phyloP scores from a whole-genome alignment of 2,888 invertebrate genomes.

The Thumatha senex region DNA sequence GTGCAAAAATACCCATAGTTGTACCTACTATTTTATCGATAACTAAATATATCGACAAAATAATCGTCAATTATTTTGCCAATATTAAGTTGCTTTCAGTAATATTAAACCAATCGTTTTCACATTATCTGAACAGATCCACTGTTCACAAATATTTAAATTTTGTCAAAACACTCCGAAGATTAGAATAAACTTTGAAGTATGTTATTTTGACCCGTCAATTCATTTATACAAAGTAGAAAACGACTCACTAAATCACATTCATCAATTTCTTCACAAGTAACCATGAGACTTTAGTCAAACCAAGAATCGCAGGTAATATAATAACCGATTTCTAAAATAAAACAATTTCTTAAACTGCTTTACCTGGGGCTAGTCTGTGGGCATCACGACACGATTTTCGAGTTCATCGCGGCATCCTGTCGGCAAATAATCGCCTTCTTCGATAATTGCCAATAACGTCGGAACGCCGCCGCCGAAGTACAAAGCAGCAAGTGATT shows the following conservation, averaged over 20 bases:
- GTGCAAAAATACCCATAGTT: too few relatives aligned
- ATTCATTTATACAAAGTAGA: not conserved
- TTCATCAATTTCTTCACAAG: too few relatives aligned
- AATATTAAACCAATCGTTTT: too few relatives aligned
- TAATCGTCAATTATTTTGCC: too few relatives aligned
- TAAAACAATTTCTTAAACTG: constrained; percentile 30
- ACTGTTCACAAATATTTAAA: too few relatives aligned
- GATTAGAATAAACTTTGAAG: too few relatives aligned
- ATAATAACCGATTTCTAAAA: constrained; percentile 33
- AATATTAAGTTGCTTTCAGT: too few relatives aligned
- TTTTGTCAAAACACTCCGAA: too few relatives aligned
- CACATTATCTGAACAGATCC: too few relatives aligned
- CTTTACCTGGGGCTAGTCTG: constrained; percentile 33
- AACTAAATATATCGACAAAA: too few relatives aligned
- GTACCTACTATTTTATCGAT: too few relatives aligned
- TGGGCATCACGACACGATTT: constrained; percentile 31
- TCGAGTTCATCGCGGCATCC: constrained; percentile 39
- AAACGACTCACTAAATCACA: not conserved
- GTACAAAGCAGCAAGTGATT: constrained; percentile 51
- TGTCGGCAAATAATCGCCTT: constrained; percentile 52
- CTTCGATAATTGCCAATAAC: constrained; percentile 57
- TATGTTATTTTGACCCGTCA: too few relatives aligned
- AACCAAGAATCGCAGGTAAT: constrained; percentile 15
- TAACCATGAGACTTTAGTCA: not conserved
- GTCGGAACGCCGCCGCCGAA: constrained; percentile 41